These are phyloP conservation scores for Plestiodon gilberti DNA, from an alignment of 2,113 vertebrate genomes.

Conservation along the genomic window DNA sequence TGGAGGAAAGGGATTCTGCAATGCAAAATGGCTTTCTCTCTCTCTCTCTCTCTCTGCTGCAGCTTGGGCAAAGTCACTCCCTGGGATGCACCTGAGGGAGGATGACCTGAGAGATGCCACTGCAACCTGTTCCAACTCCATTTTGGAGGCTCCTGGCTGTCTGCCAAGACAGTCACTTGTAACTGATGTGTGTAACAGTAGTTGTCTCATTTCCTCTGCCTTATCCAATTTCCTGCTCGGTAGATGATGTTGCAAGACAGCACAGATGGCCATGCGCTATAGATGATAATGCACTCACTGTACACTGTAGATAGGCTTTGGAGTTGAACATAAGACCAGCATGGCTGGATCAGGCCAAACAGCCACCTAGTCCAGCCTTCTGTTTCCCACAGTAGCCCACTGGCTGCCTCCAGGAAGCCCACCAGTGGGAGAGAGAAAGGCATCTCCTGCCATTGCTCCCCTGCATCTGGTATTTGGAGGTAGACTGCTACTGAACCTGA, in stretches of 20 bases:
- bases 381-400: no score
- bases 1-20: slow-evolving; percentile 18
- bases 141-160: background rate
- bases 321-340: background rate
- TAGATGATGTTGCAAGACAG: background rate
- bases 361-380: no score
- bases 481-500: no score
- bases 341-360: no score
- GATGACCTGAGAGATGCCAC: no score
- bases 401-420: no score
- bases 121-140: background rate
- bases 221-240: background rate
- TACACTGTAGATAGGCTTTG: background rate
- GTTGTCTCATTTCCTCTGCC: background rate
- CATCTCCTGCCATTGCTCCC: no score
- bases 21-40: no score
- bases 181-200: background rate
- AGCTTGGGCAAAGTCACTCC: background rate
- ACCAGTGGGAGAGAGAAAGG: no score
- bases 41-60: background rate
- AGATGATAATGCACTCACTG: background rate
- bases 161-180: background rate
- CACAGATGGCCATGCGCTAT: background rate
- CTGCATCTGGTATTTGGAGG: no score
- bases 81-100: background rate